phyloP scores from a whole-genome alignment of 2,888 invertebrate species.

The Apodemia mormo region DNA sequence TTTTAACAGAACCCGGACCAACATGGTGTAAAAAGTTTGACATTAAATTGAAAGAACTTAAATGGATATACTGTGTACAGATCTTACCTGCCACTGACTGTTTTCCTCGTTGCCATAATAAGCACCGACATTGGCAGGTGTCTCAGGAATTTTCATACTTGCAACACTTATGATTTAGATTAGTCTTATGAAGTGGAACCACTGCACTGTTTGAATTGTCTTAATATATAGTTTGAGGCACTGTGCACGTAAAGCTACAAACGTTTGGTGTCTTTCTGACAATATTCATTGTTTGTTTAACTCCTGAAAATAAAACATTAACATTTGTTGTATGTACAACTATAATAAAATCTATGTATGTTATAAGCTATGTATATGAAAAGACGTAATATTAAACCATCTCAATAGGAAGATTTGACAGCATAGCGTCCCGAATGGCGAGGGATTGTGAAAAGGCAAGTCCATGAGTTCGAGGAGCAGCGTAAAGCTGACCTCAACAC shows the following conservation, averaged over 20 bases:
- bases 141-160: slow-evolving; percentile 77
- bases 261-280: not conserved
- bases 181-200: slow-evolving; percentile 34
- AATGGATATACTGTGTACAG: not conserved
- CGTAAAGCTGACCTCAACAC: too few relatives aligned
- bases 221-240: slow-evolving; percentile 23
- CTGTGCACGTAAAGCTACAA: slow-evolving; percentile 7
- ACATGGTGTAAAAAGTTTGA: too few relatives aligned
- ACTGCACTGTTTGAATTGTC: not conserved
- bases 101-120: slow-evolving; percentile 74
- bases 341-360: too few relatives aligned
- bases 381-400: too few relatives aligned
- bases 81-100: slow-evolving; percentile 73
- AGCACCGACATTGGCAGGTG: slow-evolving; percentile 66
- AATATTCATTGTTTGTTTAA: slow-evolving; percentile 6
- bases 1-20: too few relatives aligned
- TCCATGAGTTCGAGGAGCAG: too few relatives aligned
- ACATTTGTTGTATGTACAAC: too few relatives aligned
- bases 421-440: too few relatives aligned
- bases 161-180: slow-evolving; percentile 42
- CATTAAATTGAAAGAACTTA: too few relatives aligned
- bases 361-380: too few relatives aligned
- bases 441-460: too few relatives aligned
- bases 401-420: too few relatives aligned
- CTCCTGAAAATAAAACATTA: not conserved